phyloP scores from a whole-genome alignment of 2,797 vertebrate genomes.

The Cyprinella venusta region DNA sequence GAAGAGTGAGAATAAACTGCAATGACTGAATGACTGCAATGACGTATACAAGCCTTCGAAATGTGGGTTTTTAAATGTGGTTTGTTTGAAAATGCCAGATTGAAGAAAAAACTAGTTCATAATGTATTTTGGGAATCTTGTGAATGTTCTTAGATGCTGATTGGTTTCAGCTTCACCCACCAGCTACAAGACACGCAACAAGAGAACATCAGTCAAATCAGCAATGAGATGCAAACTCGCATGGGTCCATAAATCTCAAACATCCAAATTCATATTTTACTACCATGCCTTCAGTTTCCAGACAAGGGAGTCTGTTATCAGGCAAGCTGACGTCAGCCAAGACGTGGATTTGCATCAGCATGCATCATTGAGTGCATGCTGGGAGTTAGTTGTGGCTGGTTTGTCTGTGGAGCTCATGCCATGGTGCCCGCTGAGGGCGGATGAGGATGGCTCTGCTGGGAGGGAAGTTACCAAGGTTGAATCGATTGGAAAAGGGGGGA shows the following conservation, averaged over 20 bases:
- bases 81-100: not conserved
- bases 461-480: constrained; percentile 16
- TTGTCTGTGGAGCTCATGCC: not conserved
- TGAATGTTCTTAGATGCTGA: not conserved
- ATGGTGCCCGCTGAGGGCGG: not conserved
- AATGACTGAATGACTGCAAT: not conserved
- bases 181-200: not conserved
- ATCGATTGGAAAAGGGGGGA: not conserved
- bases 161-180: not conserved
- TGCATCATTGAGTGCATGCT: constrained; percentile 14
- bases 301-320: constrained; percentile 42
- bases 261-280: not conserved
- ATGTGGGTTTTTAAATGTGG: constrained; percentile 1
- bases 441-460: not conserved
- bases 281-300: not conserved
- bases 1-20: not conserved
- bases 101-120: not conserved
- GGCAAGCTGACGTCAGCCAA: constrained; percentile 12
- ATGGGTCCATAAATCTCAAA: not conserved
- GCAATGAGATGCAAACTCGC: constrained; percentile 10
- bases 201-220: constrained; percentile 12
- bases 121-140: not conserved
- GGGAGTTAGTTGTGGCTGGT: not conserved
- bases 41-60: not conserved
- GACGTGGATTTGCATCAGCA: not conserved